Evolutionary conservation across 2,797 vertebrate species (phyloP).

Genomic region (Cynopterus sphinx): DNA sequence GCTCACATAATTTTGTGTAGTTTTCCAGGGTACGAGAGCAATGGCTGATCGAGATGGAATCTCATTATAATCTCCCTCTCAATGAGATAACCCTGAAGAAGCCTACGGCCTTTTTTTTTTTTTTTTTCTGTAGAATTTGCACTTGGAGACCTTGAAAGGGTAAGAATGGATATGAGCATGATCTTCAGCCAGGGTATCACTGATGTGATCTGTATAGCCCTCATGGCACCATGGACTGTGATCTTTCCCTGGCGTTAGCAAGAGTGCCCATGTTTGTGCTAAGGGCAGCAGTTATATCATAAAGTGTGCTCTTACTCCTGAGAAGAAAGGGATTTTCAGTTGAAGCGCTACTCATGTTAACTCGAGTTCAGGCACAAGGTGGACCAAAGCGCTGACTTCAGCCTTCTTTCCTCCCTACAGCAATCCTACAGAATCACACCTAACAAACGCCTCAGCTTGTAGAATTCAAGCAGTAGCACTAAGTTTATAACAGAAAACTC

Average conservation of each 20-base stretch:
- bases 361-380: not conserved
- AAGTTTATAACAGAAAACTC: not conserved
- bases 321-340: not conserved
- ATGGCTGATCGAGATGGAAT: conserved; percentile 9
- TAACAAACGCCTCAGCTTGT: not conserved
- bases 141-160: not conserved
- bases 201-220: not conserved
- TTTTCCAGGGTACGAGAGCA: conserved; percentile 26
- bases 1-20: conserved; percentile 21
- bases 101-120: not conserved
- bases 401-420: not conserved
- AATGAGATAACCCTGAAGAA: conserved; percentile 22
- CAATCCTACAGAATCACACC: not conserved
- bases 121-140: not conserved
- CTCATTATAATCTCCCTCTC: conserved; percentile 28
- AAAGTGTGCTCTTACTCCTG: not conserved
- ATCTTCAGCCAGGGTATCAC: not conserved
- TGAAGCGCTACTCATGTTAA: not conserved
- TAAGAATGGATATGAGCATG: not conserved
- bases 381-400: not conserved
- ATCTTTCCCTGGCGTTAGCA: not conserved
- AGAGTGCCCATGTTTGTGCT: not conserved
- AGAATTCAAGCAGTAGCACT: not conserved
- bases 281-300: not conserved
- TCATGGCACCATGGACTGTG: not conserved